Evolutionary conservation across 2,888 invertebrate species (phyloP), one percentile per base, ranked within the genome.

Genomic region (Diarsia mendica): DNA sequence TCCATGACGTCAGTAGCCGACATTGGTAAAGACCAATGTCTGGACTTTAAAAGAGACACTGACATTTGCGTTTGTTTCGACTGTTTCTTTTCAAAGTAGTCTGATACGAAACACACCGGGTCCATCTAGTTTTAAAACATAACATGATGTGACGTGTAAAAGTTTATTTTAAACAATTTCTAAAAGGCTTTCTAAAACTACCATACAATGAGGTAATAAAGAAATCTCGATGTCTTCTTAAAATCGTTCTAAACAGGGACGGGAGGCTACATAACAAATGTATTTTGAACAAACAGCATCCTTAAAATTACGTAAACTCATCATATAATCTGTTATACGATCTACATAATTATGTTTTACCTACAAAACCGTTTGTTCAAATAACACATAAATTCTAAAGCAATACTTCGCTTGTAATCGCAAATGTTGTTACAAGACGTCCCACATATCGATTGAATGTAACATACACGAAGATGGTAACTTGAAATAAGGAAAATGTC

Each of bases 361-460:
- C 23, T 18, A 65, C n/a, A 3, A 70, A 39, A 49, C n/a, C 5
- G n/a, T 39, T 23, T 6, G 48, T 70, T 65, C 5, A 23, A 23
- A 2, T 48, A 70, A 23, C 39, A 71, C 13, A 33, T 20, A 33
- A 18, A 69, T 28, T 18, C 11, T 68, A 68, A 28, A 46, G n/a
- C 49, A 65, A 66, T 51, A 33, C 10, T 33, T 23, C n/a, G 8
- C 3, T 10, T 51, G 46, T 33, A 28, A 13, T 51, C 39, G 20
- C 18, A 46, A 73, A 63, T 18, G 44, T 53, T 55, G n/a, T n/a
- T 9, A 44, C n/a, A 28, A 28, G 15, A 44, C 11, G 53, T 46
- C 64, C 64, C 51, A n/a, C 15, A 81, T 69, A 82, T 82, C 44
- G 55, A 82, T 78, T 58, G 18, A n/a, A 67, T 69, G 6, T 55